Percentiles rank a stretch among this genome's conserved stretches.
Conservation (phyloP, 2,113 vertebrate genomes). For the Sander vitreus region DNA sequence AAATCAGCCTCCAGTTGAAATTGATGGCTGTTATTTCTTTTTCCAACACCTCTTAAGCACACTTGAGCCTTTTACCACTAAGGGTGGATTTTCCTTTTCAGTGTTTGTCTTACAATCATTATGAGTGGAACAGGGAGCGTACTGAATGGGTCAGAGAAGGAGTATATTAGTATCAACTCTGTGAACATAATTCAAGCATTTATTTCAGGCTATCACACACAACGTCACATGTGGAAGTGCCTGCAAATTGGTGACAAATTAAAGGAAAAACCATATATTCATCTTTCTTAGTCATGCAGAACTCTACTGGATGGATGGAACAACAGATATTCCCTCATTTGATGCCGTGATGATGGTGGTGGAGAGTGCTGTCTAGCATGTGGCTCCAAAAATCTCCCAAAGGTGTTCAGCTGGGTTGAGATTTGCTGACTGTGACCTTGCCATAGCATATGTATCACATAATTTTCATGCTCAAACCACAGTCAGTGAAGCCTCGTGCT, state of each 20-base stretch:
- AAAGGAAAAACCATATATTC: background rate
- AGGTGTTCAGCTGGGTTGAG: background rate
- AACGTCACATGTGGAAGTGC: background rate
- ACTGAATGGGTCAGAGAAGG: background rate
- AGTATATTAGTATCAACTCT: background rate
- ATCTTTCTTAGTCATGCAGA: background rate
- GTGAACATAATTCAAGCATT: background rate
- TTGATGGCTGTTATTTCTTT: slow-evolving; percentile 54
- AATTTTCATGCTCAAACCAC: background rate
- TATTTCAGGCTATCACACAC: background rate
- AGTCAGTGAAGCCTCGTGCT: background rate
- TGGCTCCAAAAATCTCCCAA: background rate
- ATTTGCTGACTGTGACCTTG: background rate
- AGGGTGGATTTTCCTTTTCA: slow-evolving; percentile 6
- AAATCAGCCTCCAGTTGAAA: slow-evolving; percentile 34
- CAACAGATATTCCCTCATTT: background rate
- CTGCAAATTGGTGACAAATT: background rate
- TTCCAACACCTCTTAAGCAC: slow-evolving; percentile 44
- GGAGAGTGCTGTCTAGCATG: background rate
- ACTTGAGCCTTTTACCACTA: slow-evolving; percentile 41
- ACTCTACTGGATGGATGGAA: background rate
- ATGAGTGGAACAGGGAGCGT: background rate
- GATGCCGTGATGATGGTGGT: background rate
- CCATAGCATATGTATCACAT: background rate
- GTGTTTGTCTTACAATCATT: slow-evolving; percentile 32